phyloP scores from a whole-genome alignment of 2,888 invertebrate species.

The Drosophila engyochracea region DNA sequence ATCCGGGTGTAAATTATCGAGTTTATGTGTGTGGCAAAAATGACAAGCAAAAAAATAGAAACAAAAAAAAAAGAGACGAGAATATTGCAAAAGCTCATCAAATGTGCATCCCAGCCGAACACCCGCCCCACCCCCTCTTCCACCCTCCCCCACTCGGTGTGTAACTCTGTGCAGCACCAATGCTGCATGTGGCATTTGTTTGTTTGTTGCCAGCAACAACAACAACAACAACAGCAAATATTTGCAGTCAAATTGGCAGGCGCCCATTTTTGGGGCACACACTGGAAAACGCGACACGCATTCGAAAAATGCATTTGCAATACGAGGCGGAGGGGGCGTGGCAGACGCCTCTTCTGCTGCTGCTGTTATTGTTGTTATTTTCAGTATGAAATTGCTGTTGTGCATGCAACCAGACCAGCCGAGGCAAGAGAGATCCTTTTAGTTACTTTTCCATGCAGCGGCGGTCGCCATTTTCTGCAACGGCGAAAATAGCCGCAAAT shows the following conservation, averaged over 20 bases:
- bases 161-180: constrained; percentile 33
- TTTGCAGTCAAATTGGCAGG: constrained; percentile 72
- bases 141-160: too few species aligned
- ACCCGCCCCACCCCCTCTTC: background rate
- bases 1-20: constrained; percentile 62
- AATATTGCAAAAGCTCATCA: constrained; percentile 60
- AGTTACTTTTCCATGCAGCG: background rate
- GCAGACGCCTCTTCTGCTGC: background rate
- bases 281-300: constrained; percentile 76
- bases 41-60: constrained; percentile 45
- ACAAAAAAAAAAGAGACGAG: background rate
- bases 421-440: constrained; percentile 1
- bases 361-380: constrained; percentile 17
- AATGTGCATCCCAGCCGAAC: constrained; percentile 20
- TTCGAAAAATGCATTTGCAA: constrained; percentile 71
- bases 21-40: constrained; percentile 69
- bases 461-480: constrained; percentile 64
- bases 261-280: constrained; percentile 31
- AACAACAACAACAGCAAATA: constrained; percentile 32
- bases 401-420: constrained; percentile 31
- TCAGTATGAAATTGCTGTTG: constrained; percentile 73
- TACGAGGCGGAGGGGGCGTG: background rate
- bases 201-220: constrained; percentile 48
- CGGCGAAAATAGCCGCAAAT: constrained; percentile 65
- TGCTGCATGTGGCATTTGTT: constrained; percentile 66